Evolutionary conservation across 2,797 vertebrate genomes (phyloP).

Genomic region (Paguma larvata): DNA sequence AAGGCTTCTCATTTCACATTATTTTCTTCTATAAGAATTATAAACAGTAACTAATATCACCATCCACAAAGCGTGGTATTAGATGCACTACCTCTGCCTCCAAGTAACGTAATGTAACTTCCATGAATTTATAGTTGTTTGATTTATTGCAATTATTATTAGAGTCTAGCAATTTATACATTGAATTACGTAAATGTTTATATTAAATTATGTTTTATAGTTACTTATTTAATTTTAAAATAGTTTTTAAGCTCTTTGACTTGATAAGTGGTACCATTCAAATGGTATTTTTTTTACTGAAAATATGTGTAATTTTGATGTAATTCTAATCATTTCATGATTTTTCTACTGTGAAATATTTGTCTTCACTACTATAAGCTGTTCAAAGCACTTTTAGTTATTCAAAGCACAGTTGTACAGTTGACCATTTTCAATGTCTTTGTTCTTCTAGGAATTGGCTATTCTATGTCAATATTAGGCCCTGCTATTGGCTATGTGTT

Average conservation of each 20-base stretch:
- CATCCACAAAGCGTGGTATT: not conserved
- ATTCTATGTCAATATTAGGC: slow-evolving; percentile 90
- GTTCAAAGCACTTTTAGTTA: not conserved
- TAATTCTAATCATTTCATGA: not conserved
- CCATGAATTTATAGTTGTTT: not conserved
- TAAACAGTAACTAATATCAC: not conserved
- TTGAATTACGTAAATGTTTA: not conserved
- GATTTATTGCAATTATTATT: not conserved
- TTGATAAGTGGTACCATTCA: not conserved
- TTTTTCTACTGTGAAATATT: slow-evolving; percentile 21
- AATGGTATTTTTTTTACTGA: not conserved
- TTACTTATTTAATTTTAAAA: not conserved
- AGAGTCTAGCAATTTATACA: not conserved
- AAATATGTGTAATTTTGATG: slow-evolving; percentile 38
- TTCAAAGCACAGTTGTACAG: not conserved
- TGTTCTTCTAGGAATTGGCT: slow-evolving; percentile 89
- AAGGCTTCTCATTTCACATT: not conserved
- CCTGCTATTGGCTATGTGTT: slow-evolving; percentile 91
- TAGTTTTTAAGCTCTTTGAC: not conserved
- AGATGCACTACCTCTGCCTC: not conserved
- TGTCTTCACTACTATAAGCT: not conserved
- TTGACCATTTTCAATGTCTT: slow-evolving; percentile 51
- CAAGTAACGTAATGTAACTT: not conserved
- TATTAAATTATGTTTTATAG: not conserved
- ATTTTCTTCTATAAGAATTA: not conserved